These are phyloP conservation scores for Dysidea cf. avara DNA, from an alignment of 37 sponge, comb jelly and placozoan species.

Conservation along the genomic window DNA sequence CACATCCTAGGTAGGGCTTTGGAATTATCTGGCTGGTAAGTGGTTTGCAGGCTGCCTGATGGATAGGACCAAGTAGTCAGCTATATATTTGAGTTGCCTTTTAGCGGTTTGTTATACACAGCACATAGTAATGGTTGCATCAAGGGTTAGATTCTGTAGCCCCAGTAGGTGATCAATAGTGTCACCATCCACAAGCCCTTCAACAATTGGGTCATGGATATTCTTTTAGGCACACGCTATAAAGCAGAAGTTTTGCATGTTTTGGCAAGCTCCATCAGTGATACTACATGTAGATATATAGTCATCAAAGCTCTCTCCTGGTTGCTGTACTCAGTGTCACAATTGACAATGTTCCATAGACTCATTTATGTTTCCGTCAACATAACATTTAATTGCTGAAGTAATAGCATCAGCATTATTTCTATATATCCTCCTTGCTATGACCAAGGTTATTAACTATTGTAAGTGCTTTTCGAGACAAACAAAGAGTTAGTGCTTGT, in stretches of 20 bases:
- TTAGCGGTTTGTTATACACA: conserved; percentile 24
- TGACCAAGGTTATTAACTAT: conserved; percentile 31
- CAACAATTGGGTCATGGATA: conserved; percentile 34
- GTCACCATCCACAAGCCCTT: too few species aligned
- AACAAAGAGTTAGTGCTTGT: conserved; percentile 33
- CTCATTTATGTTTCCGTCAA: conserved; percentile 8
- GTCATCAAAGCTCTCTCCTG: conserved; percentile 16
- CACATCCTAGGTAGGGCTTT: conserved; percentile 21
- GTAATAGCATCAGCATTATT: neutral
- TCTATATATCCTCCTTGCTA: conserved; percentile 7
- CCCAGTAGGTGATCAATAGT: too few species aligned
- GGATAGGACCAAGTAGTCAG: neutral
- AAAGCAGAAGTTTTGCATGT: conserved; percentile 36
- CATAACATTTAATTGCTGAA: neutral
- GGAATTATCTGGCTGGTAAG: neutral
- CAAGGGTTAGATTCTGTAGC: conserved; percentile 6
- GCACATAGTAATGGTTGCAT: conserved; percentile 18
- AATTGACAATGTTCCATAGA: conserved; percentile 19
- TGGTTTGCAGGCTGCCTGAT: neutral
- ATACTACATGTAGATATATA: too few species aligned
- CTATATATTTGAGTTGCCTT: conserved; percentile 16
- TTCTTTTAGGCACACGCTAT: conserved; percentile 21
- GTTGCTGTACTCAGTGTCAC: conserved; percentile 18
- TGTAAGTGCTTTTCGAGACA: conserved; percentile 23
- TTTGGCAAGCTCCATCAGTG: conserved; percentile 22